Percentiles rank a stretch among this genome's conserved stretches.
Evolutionary conservation across 2,888 invertebrate genomes (phyloP).

Genomic region (Zonitis immaculata): DNA sequence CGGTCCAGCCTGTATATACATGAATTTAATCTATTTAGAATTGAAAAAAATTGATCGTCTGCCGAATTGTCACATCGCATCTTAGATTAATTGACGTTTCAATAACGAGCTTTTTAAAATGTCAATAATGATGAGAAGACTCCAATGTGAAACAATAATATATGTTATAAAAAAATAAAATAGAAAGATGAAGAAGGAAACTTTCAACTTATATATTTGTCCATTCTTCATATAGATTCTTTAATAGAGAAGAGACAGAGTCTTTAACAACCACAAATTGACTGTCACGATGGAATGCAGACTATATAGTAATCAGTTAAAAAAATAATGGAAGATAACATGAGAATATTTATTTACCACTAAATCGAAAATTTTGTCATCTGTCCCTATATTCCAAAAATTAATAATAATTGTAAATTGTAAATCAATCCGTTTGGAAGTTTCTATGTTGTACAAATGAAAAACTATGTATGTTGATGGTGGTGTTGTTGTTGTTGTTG

Average conservation of each 20-base stretch:
- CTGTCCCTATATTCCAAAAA: not conserved
- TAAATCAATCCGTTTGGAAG: not conserved
- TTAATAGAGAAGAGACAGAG: not conserved
- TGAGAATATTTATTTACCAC: no score
- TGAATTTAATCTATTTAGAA: conserved; percentile 13
- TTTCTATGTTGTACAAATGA: no score
- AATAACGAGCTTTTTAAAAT: conserved; percentile 43
- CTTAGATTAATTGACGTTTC: conserved; percentile 41
- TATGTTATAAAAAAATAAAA: not conserved
- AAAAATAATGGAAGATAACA: not conserved
- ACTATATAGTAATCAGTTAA: not conserved
- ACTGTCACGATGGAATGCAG: conserved; percentile 25
- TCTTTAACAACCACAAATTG: conserved; percentile 34
- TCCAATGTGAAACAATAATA: conserved; percentile 1
- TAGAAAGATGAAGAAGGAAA: not conserved
- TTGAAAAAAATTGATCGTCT: conserved; percentile 25
- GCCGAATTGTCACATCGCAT: conserved; percentile 33
- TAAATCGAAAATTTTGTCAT: not conserved
- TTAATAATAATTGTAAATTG: no score
- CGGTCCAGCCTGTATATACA: no score
- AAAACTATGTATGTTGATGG: no score
- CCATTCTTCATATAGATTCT: not conserved
- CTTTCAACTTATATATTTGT: not conserved
- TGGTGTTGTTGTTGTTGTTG: no score
- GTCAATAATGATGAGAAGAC: conserved; percentile 30